These are phyloP conservation scores for Hiodon tergisus DNA, from an alignment of 2,113 vertebrate species.

Conservation along the genomic window DNA sequence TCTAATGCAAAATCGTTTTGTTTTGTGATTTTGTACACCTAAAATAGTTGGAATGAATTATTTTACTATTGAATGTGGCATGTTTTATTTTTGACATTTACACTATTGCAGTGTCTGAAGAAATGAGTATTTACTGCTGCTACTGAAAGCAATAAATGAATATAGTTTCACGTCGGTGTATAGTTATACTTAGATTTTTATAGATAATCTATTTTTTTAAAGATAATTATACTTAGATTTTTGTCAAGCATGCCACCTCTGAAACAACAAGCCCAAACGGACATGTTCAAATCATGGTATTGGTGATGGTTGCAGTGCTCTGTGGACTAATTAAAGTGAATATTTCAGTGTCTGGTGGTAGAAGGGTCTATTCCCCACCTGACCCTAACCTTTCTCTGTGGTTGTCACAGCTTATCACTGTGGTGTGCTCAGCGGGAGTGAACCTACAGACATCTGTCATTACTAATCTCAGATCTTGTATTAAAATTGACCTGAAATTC, in stretches of 20 bases:
- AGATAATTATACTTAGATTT: neutral
- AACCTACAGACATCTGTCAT: conserved; percentile 40
- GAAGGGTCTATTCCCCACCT: neutral
- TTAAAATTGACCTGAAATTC: neutral
- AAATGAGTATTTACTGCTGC: neutral
- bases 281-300: conserved; percentile 30
- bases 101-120: no score
- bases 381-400: conserved; percentile 23
- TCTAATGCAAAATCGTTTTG: no score
- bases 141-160: neutral
- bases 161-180: no score
- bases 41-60: no score
- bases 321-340: conserved; percentile 51
- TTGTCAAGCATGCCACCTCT: conserved; percentile 1
- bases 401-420: conserved; percentile 17
- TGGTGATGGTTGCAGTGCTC: conserved; percentile 32
- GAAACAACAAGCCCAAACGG: conserved; percentile 36
- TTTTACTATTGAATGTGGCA: no score
- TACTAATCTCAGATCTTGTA: conserved; percentile 21
- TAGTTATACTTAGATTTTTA: no score
- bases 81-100: neutral
- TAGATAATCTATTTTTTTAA: neutral
- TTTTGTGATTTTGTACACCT: no score
- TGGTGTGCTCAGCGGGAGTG: conserved; percentile 28
- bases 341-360: conserved; percentile 34